These are phyloP conservation scores for Odontamblyopus lacepedii DNA, from an alignment of 2,797 vertebrate species.

Conservation along the genomic window DNA sequence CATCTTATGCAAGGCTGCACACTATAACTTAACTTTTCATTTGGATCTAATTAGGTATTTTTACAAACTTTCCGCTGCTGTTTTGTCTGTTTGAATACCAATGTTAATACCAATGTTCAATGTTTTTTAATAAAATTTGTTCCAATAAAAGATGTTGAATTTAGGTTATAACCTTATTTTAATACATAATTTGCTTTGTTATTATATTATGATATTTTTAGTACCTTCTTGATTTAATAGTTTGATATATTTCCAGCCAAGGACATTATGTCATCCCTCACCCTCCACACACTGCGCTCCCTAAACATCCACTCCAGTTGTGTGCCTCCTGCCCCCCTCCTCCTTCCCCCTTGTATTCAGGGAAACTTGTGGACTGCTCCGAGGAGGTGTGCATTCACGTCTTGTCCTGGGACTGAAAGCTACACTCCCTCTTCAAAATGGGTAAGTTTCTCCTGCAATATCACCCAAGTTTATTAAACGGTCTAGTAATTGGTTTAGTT, in stretches of 20 bases:
- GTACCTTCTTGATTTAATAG: constrained; percentile 1
- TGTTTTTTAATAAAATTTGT: constrained; percentile 35
- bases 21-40: constrained; percentile 22
- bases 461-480: neutral
- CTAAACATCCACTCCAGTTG: constrained; percentile 46
- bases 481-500: neutral
- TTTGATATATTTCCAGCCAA: constrained; percentile 23
- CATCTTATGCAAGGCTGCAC: constrained; percentile 26
- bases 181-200: neutral
- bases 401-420: constrained; percentile 18
- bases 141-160: constrained; percentile 52
- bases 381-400: neutral
- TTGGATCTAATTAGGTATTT: constrained; percentile 24
- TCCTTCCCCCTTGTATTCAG: neutral
- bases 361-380: constrained; percentile 48
- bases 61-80: constrained; percentile 1
- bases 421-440: constrained; percentile 34
- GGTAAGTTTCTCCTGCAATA: constrained; percentile 27
- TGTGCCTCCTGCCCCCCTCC: constrained; percentile 14
- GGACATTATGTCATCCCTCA: constrained; percentile 32
- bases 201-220: too few species aligned
- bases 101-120: constrained; percentile 23
- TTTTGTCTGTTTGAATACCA: constrained; percentile 9
- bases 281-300: neutral
- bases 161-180: neutral